These are phyloP conservation scores for Octodon degus DNA, from an alignment of 2,113 vertebrate species.

Conservation along the genomic window DNA sequence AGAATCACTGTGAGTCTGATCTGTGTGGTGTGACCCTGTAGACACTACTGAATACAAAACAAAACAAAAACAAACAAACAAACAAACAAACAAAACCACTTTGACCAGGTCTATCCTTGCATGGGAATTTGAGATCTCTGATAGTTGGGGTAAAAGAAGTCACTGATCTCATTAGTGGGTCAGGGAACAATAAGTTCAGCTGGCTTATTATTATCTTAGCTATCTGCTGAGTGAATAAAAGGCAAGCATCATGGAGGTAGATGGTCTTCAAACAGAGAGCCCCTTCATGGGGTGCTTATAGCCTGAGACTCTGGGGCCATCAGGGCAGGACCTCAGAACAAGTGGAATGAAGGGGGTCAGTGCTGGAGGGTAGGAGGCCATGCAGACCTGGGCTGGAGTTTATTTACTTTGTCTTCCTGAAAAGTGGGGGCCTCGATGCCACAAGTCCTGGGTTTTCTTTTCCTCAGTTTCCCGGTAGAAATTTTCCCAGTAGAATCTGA, in stretches of 20 bases:
- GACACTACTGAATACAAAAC: too few relatives aligned
- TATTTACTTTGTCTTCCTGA: neutral
- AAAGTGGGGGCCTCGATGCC: neutral
- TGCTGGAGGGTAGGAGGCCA: too few relatives aligned
- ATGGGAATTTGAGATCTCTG: neutral
- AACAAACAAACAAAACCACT: too few relatives aligned
- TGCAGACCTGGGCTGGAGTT: neutral
- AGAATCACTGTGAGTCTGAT: too few relatives aligned
- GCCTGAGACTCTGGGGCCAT: neutral
- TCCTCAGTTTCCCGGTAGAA: neutral
- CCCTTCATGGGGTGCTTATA: constrained; percentile 35
- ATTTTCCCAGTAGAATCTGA: neutral
- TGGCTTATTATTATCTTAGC: neutral
- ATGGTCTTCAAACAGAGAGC: neutral
- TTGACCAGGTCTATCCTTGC: neutral
- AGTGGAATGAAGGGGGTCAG: neutral
- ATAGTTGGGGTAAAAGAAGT: neutral
- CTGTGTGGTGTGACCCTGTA: too few relatives aligned
- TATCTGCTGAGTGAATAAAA: neutral
- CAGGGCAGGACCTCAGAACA: neutral
- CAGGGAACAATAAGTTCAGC: neutral
- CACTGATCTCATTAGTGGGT: neutral
- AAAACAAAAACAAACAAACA: too few relatives aligned
- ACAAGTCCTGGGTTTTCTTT: neutral
- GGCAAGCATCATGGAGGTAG: neutral